Percentiles rank a stretch among this genome's conserved stretches.
phyloP scores from a whole-genome alignment of 2,888 invertebrate species.

The Perdita meconis region DNA sequence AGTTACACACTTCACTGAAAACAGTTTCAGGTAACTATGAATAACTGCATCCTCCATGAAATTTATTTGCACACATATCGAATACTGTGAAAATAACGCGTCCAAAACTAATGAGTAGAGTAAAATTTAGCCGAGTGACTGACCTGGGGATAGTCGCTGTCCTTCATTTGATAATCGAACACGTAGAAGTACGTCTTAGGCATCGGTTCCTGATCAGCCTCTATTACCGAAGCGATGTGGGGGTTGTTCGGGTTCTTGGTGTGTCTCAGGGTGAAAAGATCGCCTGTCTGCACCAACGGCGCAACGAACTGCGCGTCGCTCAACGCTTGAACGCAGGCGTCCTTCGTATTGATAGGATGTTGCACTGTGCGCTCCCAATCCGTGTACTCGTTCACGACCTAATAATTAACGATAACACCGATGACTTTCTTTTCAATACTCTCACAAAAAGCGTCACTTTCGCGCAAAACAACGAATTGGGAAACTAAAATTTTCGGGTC shows the following conservation, averaged over 20 bases:
- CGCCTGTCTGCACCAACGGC: slow-evolving; percentile 94
- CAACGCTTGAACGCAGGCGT: slow-evolving; percentile 95
- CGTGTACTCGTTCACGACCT: slow-evolving; percentile 95
- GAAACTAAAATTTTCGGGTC: too few relatives aligned
- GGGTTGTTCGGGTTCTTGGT: slow-evolving; percentile 86
- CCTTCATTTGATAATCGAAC: slow-evolving; percentile 95
- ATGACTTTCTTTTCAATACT: too few relatives aligned
- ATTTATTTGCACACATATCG: too few relatives aligned
- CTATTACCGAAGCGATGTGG: slow-evolving; percentile 86
- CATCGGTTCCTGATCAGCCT: slow-evolving; percentile 86
- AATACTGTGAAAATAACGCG: too few relatives aligned
- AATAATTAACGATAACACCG: too few relatives aligned
- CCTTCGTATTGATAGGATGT: slow-evolving; percentile 94
- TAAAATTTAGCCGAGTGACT: slow-evolving; percentile 71
- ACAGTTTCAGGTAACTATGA: too few relatives aligned
- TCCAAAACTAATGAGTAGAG: too few relatives aligned
- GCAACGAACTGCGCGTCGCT: slow-evolving; percentile 98
- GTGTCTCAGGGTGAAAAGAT: slow-evolving; percentile 87
- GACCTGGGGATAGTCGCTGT: slow-evolving; percentile 94
- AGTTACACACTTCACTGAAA: too few relatives aligned
- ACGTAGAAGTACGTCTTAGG: slow-evolving; percentile 95
- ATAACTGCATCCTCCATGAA: too few relatives aligned
- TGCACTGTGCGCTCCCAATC: slow-evolving; percentile 97
- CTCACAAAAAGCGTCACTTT: too few relatives aligned
- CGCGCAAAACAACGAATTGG: too few relatives aligned